Evolutionary conservation across 2,113 vertebrate genomes (phyloP), one percentile per base, ranked within the genome.

Genomic region (Castor canadensis): DNA sequence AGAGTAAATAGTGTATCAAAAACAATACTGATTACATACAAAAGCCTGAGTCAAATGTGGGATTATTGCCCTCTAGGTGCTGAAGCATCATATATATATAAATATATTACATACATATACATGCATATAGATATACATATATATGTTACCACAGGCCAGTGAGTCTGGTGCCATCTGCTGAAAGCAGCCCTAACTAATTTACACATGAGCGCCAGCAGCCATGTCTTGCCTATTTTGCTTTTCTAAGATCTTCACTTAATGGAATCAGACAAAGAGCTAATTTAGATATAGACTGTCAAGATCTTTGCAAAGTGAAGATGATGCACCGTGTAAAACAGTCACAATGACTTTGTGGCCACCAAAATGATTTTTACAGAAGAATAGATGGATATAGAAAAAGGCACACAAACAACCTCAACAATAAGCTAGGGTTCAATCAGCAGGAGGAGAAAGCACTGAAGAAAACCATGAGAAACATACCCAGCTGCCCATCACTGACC

Each of bases 361-460:
- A 97, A 98, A 97, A 98, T 97, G 97, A 97, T 97, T 97, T 54
- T 98, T 97, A 98, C 95, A 98, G 94, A 84, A 97, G 96, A 97
- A 97, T 97, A 97, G 98, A 93, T 96, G 97, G 91, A 96, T 92
- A 96, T 96, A 96, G 77, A 81, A 69, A 94, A 96, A 97, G 84
- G 80, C 9, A 82, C 92, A 96, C 90, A 97, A 93, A 88, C 76
- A 87, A 95, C 72, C 40, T 40, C 32, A 93, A 87, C 62, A 88
- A 56, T 96, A 95, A 97, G 92, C 96, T 96, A 93, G 94, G 64
- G 81, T 95, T 97, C 94, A 96, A 94, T 95, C 92, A 97, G 87
- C 85, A 91, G 75, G 66, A 47, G 3, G 47, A 93, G 73, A 47
- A 87, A 96, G 2, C 1, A 20, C 26, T 89, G 76, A 90, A 66